Conservation (phyloP, 2,888 invertebrate genomes). For the Lingula anatina region DNA sequence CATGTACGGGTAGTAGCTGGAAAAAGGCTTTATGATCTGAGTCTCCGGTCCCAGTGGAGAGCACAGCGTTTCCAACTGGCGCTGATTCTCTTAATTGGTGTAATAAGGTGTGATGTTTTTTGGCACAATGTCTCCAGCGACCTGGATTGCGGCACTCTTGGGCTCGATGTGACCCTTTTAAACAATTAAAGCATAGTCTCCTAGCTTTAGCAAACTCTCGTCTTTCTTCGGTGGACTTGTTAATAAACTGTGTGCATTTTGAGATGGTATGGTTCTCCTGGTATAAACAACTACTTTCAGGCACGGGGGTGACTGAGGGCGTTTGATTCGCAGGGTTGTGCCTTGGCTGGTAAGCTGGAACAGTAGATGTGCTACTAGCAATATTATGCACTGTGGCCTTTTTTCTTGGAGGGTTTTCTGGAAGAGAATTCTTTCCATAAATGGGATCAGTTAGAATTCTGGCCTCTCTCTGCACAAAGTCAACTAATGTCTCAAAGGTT, state of each 20-base stretch:
- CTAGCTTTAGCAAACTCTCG: no score
- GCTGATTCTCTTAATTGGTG: not conserved
- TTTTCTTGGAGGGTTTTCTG: no score
- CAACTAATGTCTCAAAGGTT: slow-evolving; percentile 5
- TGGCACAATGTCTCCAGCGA: not conserved
- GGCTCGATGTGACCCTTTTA: not conserved
- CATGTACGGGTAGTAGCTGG: not conserved
- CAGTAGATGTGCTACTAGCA: no score
- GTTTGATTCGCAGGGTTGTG: no score
- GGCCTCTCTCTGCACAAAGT: slow-evolving; percentile 8
- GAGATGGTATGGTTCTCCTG: no score
- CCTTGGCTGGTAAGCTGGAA: no score
- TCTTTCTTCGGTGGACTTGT: not conserved
- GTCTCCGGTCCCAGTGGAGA: not conserved
- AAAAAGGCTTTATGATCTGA: not conserved
- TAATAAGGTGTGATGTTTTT: not conserved
- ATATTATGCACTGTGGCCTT: no score
- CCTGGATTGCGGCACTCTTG: not conserved
- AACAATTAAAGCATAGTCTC: not conserved
- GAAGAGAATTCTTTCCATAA: slow-evolving; percentile 10
- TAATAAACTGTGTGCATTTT: not conserved
- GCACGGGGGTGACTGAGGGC: no score
- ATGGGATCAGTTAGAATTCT: slow-evolving; percentile 9
- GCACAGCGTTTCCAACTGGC: not conserved
- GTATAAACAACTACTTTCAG: no score